A percentile compares a stretch with the other conserved stretches of the same genome.
Evolutionary conservation across 2,888 invertebrate species (phyloP).

Genomic region (Acronicta leporina): DNA sequence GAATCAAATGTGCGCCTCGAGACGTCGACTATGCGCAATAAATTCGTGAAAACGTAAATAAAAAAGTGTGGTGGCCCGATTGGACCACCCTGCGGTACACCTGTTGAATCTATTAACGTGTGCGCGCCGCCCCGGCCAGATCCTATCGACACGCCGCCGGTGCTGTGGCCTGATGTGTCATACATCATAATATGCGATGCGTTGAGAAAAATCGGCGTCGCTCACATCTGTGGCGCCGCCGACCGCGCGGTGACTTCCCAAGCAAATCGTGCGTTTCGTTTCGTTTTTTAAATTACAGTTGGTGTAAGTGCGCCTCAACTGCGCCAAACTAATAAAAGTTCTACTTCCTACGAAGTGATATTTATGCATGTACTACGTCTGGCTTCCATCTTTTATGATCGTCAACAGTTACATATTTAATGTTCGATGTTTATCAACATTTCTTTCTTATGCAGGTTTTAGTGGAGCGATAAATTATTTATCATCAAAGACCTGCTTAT

Average conservation of each 20-base stretch:
- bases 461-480: conserved; percentile 87
- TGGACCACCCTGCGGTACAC: conserved; percentile 85
- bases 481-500: conserved; percentile 87
- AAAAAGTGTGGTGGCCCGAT: conserved; percentile 76
- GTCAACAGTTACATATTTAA: conserved; percentile 89
- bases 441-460: conserved; percentile 89
- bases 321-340: conserved; percentile 80
- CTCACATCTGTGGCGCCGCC: conserved; percentile 67
- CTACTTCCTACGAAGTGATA: conserved; percentile 84
- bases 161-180: conserved; percentile 68
- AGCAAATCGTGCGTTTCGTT: conserved; percentile 82
- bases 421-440: conserved; percentile 89
- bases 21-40: conserved; percentile 84
- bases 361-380: conserved; percentile 82
- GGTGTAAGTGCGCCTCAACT: conserved; percentile 72
- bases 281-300: conserved; percentile 75
- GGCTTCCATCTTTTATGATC: conserved; percentile 86
- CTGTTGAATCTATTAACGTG: conserved; percentile 85
- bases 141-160: conserved; percentile 72
- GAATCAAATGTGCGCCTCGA: conserved; percentile 85
- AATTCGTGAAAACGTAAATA: conserved; percentile 86
- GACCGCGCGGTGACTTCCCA: conserved; percentile 71
- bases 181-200: conserved; percentile 81
- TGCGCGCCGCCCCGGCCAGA: conserved; percentile 68
- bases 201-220: conserved; percentile 80